Base-by-base conservation (phyloP, 2,113 vertebrate species). In the Pipra filicauda region DNA sequence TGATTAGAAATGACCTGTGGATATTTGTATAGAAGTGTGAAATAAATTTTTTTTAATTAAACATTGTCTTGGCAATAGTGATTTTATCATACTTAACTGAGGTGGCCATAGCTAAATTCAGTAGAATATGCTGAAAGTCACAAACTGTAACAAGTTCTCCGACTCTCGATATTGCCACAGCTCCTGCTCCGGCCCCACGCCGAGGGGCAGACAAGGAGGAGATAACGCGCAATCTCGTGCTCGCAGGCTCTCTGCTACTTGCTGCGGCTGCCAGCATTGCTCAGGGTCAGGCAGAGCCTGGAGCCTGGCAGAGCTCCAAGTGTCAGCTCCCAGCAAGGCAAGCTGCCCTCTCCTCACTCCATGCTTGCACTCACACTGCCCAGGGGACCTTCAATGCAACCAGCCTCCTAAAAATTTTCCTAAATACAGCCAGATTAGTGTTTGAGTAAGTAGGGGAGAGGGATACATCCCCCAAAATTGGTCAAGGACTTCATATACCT, bases 1-100 rank as follows among this genome's bases (percentile, higher is more conserved):
- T 90, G 41, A 93, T 96, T 95, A 96, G 96, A 97, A 97, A 96
- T 95, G 95, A 97, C 97, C 98, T 98, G 98, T 98, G 98, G 98
- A 98, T 98, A 97, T 98, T 97, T 98, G 98, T 98, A 98, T 89
- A 97, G 96, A 98, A 96, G 95, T 97, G 95, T 98, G 97, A 98
- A 98, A 98, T 98, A 98, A 98, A 98, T 28, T 95, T 97, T 97
- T 95, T 89, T 65, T 0, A 26, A 96, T 97, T 96, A 98, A 97
- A 58, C 73, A 62, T 58, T 87, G 48, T 81, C 91, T 94, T 95
- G 54, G 62, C 91, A 74, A n/a, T 67, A 26, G 59, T 93, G 33
- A 31, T 92, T 69, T 88, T 83, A 33, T 1, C 9, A 13, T 51
- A 57, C 30, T 52, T 82, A 49, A 21, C 26, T 9, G 59, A 93